Conservation (phyloP, 2,797 vertebrate genomes). For the Pitangus sulphuratus region DNA sequence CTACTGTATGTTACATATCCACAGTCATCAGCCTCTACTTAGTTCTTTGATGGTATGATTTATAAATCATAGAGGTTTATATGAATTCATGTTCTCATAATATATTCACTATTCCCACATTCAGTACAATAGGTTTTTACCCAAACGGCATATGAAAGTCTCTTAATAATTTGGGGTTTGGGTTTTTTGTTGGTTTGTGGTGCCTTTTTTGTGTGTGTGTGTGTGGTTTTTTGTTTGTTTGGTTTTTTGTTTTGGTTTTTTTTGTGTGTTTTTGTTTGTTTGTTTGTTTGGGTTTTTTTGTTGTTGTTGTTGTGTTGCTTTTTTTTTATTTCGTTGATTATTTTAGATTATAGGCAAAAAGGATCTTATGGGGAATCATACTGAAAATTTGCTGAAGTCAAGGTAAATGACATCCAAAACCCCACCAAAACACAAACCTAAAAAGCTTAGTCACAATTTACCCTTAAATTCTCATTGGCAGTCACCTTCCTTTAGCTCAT, state of each 20-base stretch:
- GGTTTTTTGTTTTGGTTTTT: not conserved
- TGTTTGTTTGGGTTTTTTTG: no score
- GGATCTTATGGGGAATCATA: fast-evolving
- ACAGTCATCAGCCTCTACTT: not conserved
- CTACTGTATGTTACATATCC: not conserved
- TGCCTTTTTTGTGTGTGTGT: no score
- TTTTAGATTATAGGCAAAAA: not conserved
- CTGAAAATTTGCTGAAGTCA: fast-evolving
- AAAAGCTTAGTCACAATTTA: not conserved
- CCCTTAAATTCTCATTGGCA: not conserved
- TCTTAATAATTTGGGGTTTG: not conserved
- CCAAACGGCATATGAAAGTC: fast-evolving
- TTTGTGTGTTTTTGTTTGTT: no score
- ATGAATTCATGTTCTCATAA: not conserved
- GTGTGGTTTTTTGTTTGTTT: no score
- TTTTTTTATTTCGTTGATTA: not conserved
- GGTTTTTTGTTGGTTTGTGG: fast-evolving
- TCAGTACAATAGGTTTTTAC: fast-evolving
- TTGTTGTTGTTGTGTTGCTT: no score
- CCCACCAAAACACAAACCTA: not conserved
- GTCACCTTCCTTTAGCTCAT: not conserved
- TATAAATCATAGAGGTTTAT: not conserved
- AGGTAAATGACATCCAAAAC: not conserved
- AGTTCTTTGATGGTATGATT: not conserved
- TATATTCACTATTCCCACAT: not conserved